Evolutionary conservation across 2,888 invertebrate genomes (phyloP), one percentile per base, ranked within the genome.

Genomic region (Aphidius colemani): DNA sequence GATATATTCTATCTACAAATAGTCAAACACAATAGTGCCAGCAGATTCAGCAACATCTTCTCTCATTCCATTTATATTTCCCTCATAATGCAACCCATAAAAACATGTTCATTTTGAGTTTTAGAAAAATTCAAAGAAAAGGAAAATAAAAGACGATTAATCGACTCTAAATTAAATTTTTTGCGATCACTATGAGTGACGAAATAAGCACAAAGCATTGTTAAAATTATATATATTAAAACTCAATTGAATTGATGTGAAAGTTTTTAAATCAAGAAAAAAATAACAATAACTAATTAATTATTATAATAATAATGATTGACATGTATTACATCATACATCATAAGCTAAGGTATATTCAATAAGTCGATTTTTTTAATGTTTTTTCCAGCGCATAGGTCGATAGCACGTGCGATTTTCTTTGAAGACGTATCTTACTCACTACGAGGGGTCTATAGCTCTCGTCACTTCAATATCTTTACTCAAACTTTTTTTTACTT

Each of bases 401-500:
- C 39, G 62, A 63, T 58, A 45, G 63, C 63, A 63, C 63, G 63
- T 63, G 63, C 55, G 58, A 63, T 63, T 46, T 53, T 58, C 63
- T 51, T 50, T 18, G 48, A 8, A 30, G 62, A 53, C 63, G 50
- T 57, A 30, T 48, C 63, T 39, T 49, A 50, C 45, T 56, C 44
- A 10, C 11, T 30, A 30, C 30, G 4, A 40, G 58, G 7, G 46
- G 57, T 30, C 30, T 57, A n/a, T n/a, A 44, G 18, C 11, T 48
- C 53, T 5, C 53, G 40, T 41, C 2, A 11, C 41, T 11, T 39
- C n/a, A 43, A 18, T 41, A 9, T 39, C 6, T n/a, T 11, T 30
- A 11, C 43, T 30, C 57, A 45, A 18, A 57, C 44, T 30, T 30
- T 50, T 51, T 55, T 44, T 64, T 50, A 49, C 44, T 39, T 49